Conservation (phyloP, 2,113 vertebrate genomes). For the Syrmaticus mikado region DNA sequence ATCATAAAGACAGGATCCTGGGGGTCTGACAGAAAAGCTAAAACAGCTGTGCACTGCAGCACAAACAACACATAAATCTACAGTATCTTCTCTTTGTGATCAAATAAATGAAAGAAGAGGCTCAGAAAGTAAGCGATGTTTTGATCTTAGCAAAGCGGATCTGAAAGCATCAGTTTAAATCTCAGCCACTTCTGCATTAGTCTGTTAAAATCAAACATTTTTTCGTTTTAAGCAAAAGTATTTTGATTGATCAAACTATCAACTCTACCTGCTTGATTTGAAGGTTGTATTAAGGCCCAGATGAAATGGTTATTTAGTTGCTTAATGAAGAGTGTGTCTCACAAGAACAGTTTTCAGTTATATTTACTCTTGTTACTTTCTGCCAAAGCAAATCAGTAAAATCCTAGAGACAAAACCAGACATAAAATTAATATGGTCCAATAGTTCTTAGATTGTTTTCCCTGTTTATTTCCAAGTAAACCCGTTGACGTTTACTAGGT, state of each 20-base stretch:
- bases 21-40: constrained; percentile 55
- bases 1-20: background rate
- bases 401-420: background rate
- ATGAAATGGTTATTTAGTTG: background rate
- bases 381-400: background rate
- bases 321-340: background rate
- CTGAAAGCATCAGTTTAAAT: background rate
- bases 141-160: constrained; percentile 23
- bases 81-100: constrained; percentile 21
- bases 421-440: background rate
- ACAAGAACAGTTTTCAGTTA: background rate
- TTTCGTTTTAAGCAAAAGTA: background rate
- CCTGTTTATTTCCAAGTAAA: background rate
- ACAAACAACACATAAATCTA: constrained; percentile 47
- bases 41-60: constrained; percentile 47
- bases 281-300: background rate
- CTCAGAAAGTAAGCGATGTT: constrained; percentile 30
- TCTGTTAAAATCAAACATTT: background rate
- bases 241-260: background rate
- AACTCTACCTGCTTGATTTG: background rate
- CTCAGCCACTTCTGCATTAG: background rate
- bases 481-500: background rate
- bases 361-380: background rate
- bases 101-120: constrained; percentile 37
- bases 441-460: background rate